These are phyloP conservation scores for Trypoxylus dichotomus DNA, from an alignment of 1,140 invertebrate species.

Conservation along the genomic window DNA sequence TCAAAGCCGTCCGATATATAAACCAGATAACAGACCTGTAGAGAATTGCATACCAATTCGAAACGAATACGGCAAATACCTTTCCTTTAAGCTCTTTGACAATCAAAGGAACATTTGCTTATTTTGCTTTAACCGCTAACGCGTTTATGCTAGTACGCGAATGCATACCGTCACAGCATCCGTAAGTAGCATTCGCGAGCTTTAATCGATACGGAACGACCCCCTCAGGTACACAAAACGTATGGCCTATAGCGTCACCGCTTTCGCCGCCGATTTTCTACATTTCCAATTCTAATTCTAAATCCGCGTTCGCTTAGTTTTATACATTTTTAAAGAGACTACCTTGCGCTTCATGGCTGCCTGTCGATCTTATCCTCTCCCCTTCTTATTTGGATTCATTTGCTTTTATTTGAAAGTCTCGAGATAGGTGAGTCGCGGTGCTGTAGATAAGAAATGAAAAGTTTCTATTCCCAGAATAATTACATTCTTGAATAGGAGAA, in stretches of 20 bases:
- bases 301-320: constrained; percentile 1
- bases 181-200: neutral
- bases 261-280: constrained; percentile 3
- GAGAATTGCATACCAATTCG: neutral
- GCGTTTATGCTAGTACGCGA: neutral
- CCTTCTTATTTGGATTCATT: neutral
- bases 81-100: neutral
- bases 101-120: neutral
- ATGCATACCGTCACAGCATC: neutral
- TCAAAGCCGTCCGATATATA: neutral
- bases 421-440: neutral
- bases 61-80: neutral
- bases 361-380: neutral
- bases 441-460: neutral
- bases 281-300: neutral
- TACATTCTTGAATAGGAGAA: neutral
- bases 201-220: neutral
- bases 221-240: neutral
- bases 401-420: constrained; percentile 2
- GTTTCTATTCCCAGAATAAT: neutral
- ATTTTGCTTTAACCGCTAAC: neutral
- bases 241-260: neutral
- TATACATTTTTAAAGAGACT: neutral
- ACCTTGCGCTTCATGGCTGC: neutral
- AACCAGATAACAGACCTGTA: neutral